Base-by-base conservation (phyloP, 2,888 invertebrate species). In the Bruchidius siliquastri region DNA sequence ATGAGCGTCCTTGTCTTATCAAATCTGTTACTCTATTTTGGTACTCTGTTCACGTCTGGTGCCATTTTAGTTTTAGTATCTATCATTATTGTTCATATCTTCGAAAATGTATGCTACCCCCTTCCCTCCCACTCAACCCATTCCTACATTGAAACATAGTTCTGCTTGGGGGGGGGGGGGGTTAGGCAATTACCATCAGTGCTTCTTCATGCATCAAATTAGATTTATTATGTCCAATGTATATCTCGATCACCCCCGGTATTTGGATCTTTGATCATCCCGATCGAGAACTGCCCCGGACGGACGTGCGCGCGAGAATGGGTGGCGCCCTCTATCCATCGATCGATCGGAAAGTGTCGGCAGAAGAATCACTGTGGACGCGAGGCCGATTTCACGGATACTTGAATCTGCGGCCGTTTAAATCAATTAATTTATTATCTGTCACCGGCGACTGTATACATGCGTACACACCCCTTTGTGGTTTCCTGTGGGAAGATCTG, bases 261-360 rank as follows among this genome's bases (percentile, higher is more conserved):
- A 75, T 66, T 22, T 30, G 22, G 21, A 20, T 72, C 71, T 67
- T 68, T 71, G 67, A 67, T 66, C 67, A 30, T 20, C 30, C 70
- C 70, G 69, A 69, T 68, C 71, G 21, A 71, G 69, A 72, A 68
- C 22, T 71, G 76, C 68, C 22, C 67, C 21, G 30, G 71, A 75
- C 21, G 30, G 71, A 75, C 74, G 77, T 78, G 75, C 78, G 81
- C 81, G 79, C 79, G 79, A 77, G 75, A 76, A 77, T 76, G 79
- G 82, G 83, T 80, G 83, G 82, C 76, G 80, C 76, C 76, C 73
- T 73, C 76, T 80, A 82, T 83, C 79, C 81, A 84, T 83, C 82
- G 49, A 49, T 49, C 49, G 10, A 81, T 81, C 77, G 77, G 79
- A 81, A 80, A 82, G 82, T 83, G 83, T 77, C 86, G 49, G 18